Conservation (phyloP, 2,888 invertebrate genomes). For the Eupithecia subumbrata region DNA sequence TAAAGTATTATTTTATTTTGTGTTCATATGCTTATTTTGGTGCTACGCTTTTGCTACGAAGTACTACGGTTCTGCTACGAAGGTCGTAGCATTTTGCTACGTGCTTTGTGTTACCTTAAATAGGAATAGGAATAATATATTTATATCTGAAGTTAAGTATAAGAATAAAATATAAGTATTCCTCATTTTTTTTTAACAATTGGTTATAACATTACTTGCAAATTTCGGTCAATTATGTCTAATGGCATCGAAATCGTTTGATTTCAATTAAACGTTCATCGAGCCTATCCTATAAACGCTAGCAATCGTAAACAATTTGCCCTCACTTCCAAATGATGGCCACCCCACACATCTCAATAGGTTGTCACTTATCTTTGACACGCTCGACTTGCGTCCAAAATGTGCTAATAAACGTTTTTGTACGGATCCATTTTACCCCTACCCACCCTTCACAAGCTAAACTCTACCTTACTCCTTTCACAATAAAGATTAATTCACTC, state of each 20-base stretch:
- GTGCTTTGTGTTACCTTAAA: neutral
- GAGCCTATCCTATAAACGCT: no score
- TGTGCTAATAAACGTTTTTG: slow-evolving; percentile 79
- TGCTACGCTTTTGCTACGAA: slow-evolving; percentile 12
- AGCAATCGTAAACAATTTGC: neutral
- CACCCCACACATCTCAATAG: slow-evolving; percentile 65
- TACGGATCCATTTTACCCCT: slow-evolving; percentile 56
- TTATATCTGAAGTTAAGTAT: neutral
- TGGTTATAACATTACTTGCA: neutral
- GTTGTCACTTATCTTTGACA: slow-evolving; percentile 73
- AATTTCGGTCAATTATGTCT: neutral
- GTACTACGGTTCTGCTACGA: neutral
- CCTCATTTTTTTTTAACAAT: no score
- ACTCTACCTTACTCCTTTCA: slow-evolving; percentile 29
- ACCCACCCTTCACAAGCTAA: slow-evolving; percentile 35
- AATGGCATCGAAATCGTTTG: neutral
- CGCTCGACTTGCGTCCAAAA: slow-evolving; percentile 72
- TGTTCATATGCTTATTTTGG: neutral
- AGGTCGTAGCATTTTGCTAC: neutral
- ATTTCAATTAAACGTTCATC: neutral
- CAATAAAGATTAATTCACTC: slow-evolving; percentile 14
- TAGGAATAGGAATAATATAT: neutral
- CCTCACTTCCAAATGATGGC: slow-evolving; percentile 42
- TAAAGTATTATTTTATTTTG: neutral
- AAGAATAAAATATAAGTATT: no score